Percentiles rank a stretch among this genome's conserved stretches.
These are phyloP conservation scores for Paedocypris sp. DNA, from an alignment of 2,113 vertebrate genomes.

Conservation along the genomic window DNA sequence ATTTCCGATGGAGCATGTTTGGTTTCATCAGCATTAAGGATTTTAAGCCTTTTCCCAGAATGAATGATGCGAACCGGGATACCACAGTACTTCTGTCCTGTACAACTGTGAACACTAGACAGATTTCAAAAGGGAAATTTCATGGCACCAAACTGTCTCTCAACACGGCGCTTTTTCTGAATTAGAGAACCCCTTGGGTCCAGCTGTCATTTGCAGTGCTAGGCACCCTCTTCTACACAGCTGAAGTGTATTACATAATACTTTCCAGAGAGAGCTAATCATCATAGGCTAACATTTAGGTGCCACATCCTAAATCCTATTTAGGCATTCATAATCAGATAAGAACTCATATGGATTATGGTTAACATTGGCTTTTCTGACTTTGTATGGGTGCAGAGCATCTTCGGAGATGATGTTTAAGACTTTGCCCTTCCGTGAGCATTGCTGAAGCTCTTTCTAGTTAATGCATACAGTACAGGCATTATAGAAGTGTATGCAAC, in stretches of 20 bases:
- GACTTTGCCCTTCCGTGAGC: conserved; percentile 1
- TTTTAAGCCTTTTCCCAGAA: background rate
- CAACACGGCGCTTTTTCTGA: background rate
- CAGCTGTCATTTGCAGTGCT: conserved; percentile 24
- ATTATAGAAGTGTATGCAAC: too few species aligned
- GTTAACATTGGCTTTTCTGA: conserved; percentile 42
- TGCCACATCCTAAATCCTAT: conserved; percentile 59
- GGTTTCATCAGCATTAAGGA: too few species aligned
- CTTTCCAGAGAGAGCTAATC: conserved; percentile 46
- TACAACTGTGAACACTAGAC: background rate
- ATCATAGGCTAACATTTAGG: conserved; percentile 52
- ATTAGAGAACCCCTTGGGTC: conserved; percentile 2
- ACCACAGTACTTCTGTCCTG: background rate
- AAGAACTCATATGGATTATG: conserved; percentile 54
- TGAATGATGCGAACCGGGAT: background rate
- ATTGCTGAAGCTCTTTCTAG: too few species aligned
- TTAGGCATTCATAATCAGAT: conserved; percentile 62
- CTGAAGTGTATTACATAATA: conserved; percentile 47
- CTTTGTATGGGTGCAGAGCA: conserved; percentile 10
- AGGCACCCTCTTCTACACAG: conserved; percentile 27
- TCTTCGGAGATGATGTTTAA: conserved; percentile 36
- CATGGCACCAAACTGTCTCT: background rate
- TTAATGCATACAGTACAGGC: too few species aligned
- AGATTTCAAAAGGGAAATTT: background rate
- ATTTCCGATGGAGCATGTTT: too few species aligned